Percentiles rank a stretch among this genome's conserved stretches.
These are phyloP conservation scores for Circaetus cinerascens DNA, from an alignment of 2,113 vertebrate genomes.

Conservation along the genomic window DNA sequence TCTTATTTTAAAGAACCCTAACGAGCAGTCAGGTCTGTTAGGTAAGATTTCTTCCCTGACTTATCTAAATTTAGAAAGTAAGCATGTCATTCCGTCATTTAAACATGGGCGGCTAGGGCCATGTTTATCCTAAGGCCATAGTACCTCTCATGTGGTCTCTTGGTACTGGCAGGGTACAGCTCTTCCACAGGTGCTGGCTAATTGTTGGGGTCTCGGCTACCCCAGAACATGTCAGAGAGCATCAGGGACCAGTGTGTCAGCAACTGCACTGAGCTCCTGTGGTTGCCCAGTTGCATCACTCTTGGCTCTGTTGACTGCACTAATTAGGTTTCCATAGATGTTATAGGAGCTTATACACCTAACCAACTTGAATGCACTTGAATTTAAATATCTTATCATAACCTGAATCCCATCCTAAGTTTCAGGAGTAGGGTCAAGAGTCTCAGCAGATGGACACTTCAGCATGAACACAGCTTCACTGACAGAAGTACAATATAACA, in stretches of 20 bases:
- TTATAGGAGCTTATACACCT: background rate
- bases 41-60: background rate
- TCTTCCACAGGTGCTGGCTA: background rate
- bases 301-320: background rate
- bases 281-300: background rate
- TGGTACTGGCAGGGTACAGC: background rate
- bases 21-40: background rate
- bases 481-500: background rate
- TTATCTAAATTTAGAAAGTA: background rate
- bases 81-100: background rate
- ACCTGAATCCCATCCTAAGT: background rate
- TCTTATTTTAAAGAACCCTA: background rate
- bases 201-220: background rate
- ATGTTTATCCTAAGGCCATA: background rate
- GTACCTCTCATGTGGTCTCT: background rate
- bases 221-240: background rate
- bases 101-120: background rate
- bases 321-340: background rate
- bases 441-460: background rate
- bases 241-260: background rate
- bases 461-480: background rate
- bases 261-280: background rate
- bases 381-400: background rate
- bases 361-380: background rate
- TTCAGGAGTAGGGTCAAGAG: background rate